A percentile compares a stretch with the other conserved stretches of the same genome.
These are phyloP conservation scores for Maniola jurtina DNA, from an alignment of 1,140 invertebrate genomes.

Conservation along the genomic window DNA sequence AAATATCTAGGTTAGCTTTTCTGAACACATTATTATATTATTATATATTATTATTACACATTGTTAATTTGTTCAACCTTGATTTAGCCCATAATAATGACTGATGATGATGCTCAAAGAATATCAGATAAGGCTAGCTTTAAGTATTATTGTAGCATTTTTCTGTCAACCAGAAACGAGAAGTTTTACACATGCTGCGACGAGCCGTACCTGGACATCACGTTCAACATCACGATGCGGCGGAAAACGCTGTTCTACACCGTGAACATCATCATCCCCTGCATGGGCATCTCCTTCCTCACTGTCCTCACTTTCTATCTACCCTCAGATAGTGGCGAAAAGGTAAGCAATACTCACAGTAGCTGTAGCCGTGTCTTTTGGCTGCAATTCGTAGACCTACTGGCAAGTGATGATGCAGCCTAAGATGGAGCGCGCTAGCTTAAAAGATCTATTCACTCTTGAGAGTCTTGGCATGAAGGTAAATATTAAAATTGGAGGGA, in stretches of 20 bases:
- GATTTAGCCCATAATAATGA: too few species aligned
- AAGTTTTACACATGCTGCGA: conserved; percentile 98
- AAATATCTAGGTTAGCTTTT: too few species aligned
- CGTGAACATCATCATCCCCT: conserved; percentile 98
- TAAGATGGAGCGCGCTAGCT: too few species aligned
- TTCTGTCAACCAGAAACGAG: conserved; percentile 85
- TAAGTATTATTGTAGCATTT: not conserved
- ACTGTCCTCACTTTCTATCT: conserved; percentile 99
- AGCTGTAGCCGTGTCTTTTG: not conserved
- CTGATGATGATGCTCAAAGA: too few species aligned
- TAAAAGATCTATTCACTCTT: too few species aligned
- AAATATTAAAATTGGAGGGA: not conserved
- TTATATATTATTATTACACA: too few species aligned
- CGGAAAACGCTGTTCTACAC: conserved; percentile 98
- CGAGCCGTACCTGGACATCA: conserved; percentile 98
- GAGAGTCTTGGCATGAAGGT: too few species aligned
- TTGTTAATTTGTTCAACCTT: too few species aligned
- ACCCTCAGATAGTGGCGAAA: conserved; percentile 99
- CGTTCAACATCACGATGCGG: conserved; percentile 99
- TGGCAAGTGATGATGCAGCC: not conserved
- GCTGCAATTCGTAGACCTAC: not conserved
- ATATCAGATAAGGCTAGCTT: too few species aligned
- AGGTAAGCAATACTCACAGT: conserved; percentile 81
- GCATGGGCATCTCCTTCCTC: conserved; percentile 98
- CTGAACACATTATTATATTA: too few species aligned